Evolutionary conservation across 2,888 invertebrate species (phyloP), one percentile per base, ranked within the genome.

Genomic region (Ptychoptera contaminata): DNA sequence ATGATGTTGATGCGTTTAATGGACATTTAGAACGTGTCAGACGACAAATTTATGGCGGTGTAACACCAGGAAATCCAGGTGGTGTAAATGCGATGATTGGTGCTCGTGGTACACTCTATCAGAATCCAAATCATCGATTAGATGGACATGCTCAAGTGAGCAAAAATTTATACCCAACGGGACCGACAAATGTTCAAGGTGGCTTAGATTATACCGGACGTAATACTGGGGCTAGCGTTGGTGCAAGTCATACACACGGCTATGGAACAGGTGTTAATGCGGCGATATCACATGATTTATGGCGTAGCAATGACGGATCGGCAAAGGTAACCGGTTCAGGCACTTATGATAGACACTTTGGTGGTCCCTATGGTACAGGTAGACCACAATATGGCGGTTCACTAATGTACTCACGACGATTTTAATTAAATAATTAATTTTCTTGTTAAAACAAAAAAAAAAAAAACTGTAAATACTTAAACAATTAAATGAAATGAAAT

Each of bases 371-470:
- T 32, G 46, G 46, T 7, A 31, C 32, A 2, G 14, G 63, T 64
- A 63, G 58, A 67, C 60, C 59, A 61, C 57, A 54, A 55, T 57
- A 56, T 53, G 58, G 48, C 50, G 52, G 53, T 55, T 55, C 55
- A 57, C 54, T 56, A 56, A 62, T 51, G 57, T 60, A 53, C 46
- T 54, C 40, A 56, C 55, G 50, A 57, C 53, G 54, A 1, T 46
- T 46, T 29, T 46, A 46, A n/a, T n/a, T n/a, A n/a, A n/a, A n/a
- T n/a, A n/a, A n/a, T n/a, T n/a, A n/a, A n/a, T n/a, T n/a, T n/a
- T n/a, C n/a, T n/a, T n/a, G n/a, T n/a, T n/a, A n/a, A n/a, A 23
- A 23, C 23, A 23, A 7, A 23, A 23, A 23, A 23, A 23, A 23
- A 23, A 5, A 23, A 23, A 23, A n/a, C n/a, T n/a, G n/a, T n/a